Evolutionary conservation across 2,113 vertebrate genomes (phyloP), one percentile per base, ranked within the genome.

Genomic region (Cyanistes caeruleus): DNA sequence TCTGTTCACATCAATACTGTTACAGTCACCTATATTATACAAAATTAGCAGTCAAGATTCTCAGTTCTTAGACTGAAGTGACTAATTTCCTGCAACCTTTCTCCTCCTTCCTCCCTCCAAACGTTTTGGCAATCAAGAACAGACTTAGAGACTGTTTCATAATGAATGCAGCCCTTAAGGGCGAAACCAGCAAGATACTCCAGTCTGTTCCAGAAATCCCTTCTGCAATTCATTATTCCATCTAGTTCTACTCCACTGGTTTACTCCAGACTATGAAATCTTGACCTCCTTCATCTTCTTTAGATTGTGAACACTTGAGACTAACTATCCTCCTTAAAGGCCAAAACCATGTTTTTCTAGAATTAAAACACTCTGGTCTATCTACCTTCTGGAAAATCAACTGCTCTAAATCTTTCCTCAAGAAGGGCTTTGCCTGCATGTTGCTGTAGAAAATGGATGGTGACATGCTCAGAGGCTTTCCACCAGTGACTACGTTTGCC

Each of bases 11-110:
- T 84, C 88, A 37, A 28, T 67, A 70, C 35, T 56, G 17, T 12
- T 41, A 51, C 39, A 72, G 56, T 43, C 76, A 70, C 67, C 68
- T 77, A 41, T 5, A 67, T 53, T 33, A 74, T 13, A 77, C 43
- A 74, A 63, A 81, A 91, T 67, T 23, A 88, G 82, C 60, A 92
- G 69, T 60, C 92, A 11, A 85, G 79, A 56, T 56, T 64, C 90
- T 78, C 59, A 41, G 59, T 52, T 90, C 85, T 93, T 53, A 68
- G 83, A 93, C 75, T 72, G 5, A 88, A 92, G 53, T 64, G 86
- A 96, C 59, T 81, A 72, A 97, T 93, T 95, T 96, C 89, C 89
- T 87, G 82, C 74, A 88, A 92, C 82, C 86, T 91, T 89, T 94
- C 92, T 89, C 87, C 93, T 92, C 79, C 79, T 91, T 85, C 67